Conservation (phyloP, 2,113 vertebrate genomes). For the Tonatia bakeri region DNA sequence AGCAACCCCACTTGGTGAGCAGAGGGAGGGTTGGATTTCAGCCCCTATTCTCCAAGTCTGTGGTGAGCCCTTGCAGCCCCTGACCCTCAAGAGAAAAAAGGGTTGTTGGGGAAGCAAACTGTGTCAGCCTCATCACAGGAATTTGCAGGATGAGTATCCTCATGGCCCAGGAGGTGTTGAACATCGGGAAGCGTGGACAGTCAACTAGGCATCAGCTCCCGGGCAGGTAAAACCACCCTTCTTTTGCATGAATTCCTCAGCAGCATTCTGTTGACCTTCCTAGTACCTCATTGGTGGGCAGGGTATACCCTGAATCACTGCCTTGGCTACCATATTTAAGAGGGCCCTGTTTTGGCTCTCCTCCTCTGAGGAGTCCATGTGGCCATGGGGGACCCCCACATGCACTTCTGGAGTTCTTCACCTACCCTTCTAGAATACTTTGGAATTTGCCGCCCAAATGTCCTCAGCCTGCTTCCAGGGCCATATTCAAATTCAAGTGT, state of each 20-base stretch:
- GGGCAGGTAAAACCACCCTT: neutral
- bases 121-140: neutral
- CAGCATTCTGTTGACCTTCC: neutral
- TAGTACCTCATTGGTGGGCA: neutral
- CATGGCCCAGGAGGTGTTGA: neutral
- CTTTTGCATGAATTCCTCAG: neutral
- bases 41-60: neutral
- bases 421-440: neutral
- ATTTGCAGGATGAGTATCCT: neutral
- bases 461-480: neutral
- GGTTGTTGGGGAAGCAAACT: neutral
- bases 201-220: neutral
- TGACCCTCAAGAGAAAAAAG: neutral
- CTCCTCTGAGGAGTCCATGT: neutral
- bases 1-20: neutral
- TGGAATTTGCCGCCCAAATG: neutral
- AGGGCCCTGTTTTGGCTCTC: neutral
- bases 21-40: neutral
- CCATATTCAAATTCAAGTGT: neutral
- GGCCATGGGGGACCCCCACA: neutral
- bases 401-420: neutral
- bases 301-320: neutral
- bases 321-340: neutral
- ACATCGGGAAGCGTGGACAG: rapidly evolving
- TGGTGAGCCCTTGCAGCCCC: neutral